Percentiles rank a stretch among this genome's conserved stretches.
Conservation (phyloP, 2,888 invertebrate genomes). For the Hypolimnas misippus region DNA sequence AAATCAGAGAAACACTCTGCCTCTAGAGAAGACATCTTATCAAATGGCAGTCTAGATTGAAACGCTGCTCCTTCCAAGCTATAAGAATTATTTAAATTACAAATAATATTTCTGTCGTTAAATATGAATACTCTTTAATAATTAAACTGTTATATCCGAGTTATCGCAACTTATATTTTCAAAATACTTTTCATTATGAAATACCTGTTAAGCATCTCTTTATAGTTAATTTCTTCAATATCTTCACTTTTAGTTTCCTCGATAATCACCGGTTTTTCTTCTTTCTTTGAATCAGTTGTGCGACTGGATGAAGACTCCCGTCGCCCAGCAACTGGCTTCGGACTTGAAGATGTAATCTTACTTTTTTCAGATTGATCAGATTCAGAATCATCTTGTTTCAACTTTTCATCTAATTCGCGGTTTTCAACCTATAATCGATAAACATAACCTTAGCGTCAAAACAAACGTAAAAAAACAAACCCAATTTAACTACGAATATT, state of each 20-base stretch:
- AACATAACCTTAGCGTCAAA: conserved; percentile 82
- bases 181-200: not conserved
- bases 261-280: conserved; percentile 68
- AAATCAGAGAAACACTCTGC: conserved; percentile 97
- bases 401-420: conserved; percentile 87
- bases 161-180: not conserved
- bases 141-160: not conserved
- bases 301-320: conserved; percentile 81
- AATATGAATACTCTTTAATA: not conserved
- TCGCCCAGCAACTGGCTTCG: conserved; percentile 75
- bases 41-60: conserved; percentile 96
- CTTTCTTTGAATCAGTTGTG: conserved; percentile 74
- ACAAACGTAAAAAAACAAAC: conserved; percentile 32
- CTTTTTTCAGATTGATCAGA: conserved; percentile 86
- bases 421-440: conserved; percentile 76
- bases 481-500: conserved; percentile 38
- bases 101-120: too few relatives aligned
- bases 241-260: conserved; percentile 86
- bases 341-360: conserved; percentile 84
- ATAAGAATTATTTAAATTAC: conserved; percentile 39
- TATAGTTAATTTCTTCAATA: conserved; percentile 85
- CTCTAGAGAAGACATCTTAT: conserved; percentile 97
- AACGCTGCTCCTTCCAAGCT: conserved; percentile 96
- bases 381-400: conserved; percentile 85
- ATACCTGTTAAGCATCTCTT: conserved; percentile 76